Conservation (phyloP, 2,888 invertebrate genomes). For the Limnephilus marmoratus region DNA sequence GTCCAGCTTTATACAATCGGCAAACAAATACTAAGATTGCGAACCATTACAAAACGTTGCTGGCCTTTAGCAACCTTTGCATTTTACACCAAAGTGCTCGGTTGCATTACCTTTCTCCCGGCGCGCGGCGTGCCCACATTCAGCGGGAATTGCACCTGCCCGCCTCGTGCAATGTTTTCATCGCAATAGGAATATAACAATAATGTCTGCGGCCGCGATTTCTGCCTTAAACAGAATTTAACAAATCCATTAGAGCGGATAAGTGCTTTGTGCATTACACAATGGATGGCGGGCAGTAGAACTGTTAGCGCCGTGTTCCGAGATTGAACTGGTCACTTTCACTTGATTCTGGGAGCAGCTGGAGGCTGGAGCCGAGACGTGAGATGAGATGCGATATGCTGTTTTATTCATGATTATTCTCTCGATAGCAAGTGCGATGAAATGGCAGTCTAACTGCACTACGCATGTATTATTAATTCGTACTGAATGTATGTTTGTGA, state of each 20-base stretch:
- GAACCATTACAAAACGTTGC: not conserved
- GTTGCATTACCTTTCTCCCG: not conserved
- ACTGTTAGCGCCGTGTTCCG: slow-evolving; percentile 38
- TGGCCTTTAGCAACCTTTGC: not conserved
- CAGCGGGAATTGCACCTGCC: slow-evolving; percentile 13
- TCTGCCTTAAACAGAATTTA: slow-evolving; percentile 49
- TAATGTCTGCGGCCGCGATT: slow-evolving; percentile 35
- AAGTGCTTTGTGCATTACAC: slow-evolving; percentile 61
- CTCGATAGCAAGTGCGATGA: not conserved
- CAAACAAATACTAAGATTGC: not conserved
- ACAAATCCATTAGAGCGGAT: slow-evolving; percentile 62
- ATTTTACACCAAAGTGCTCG: not conserved
- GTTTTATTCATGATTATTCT: not conserved
- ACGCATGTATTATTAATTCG: no score
- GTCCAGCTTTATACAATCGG: not conserved
- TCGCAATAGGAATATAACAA: slow-evolving; percentile 18
- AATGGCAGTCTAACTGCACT: no score
- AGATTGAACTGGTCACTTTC: slow-evolving; percentile 50
- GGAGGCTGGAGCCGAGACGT: not conserved
- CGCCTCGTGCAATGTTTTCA: slow-evolving; percentile 23
- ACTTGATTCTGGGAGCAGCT: slow-evolving; percentile 48
- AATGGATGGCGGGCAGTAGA: slow-evolving; percentile 47
- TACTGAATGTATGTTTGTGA: no score
- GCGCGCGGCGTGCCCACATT: not conserved
- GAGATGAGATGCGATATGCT: not conserved